Percentiles rank a stretch among this genome's conserved stretches.
Evolutionary conservation across 2,113 vertebrate species (phyloP).

Genomic region (Arenaria interpres): DNA sequence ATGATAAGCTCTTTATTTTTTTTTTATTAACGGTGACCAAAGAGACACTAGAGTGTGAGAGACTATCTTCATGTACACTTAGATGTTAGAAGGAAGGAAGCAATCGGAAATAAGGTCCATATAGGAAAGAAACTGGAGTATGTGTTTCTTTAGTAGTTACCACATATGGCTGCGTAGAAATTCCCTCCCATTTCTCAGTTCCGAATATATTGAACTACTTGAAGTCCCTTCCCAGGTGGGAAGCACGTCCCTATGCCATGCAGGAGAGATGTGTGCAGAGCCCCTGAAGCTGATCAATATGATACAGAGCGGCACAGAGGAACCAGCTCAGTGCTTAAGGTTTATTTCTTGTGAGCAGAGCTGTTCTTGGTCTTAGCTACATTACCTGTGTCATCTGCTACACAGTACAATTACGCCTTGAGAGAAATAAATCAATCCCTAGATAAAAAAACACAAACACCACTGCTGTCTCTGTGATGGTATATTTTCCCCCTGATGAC

Average conservation of each 20-base stretch:
- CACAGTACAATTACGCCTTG: rapidly evolving
- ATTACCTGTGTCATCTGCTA: background rate
- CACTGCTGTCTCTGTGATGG: background rate
- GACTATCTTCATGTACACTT: background rate
- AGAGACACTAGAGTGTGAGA: background rate
- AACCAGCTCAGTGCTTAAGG: background rate
- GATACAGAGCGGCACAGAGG: background rate
- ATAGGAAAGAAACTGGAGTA: background rate
- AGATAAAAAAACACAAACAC: background rate
- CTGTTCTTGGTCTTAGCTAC: background rate
- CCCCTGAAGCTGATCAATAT: background rate
- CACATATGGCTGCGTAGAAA: background rate
- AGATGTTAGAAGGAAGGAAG: background rate
- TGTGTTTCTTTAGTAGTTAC: background rate
- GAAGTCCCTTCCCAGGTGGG: background rate
- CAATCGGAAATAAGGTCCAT: background rate
- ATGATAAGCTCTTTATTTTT: background rate
- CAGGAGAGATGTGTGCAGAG: background rate
- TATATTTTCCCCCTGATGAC: background rate
- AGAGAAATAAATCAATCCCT: background rate
- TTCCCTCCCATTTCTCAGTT: background rate
- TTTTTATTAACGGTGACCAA: background rate
- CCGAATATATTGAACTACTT: background rate
- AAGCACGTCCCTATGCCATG: background rate
- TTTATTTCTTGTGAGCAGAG: background rate